Base-by-base conservation (phyloP, 2,888 invertebrate species). In the Marronus borbonicus region DNA sequence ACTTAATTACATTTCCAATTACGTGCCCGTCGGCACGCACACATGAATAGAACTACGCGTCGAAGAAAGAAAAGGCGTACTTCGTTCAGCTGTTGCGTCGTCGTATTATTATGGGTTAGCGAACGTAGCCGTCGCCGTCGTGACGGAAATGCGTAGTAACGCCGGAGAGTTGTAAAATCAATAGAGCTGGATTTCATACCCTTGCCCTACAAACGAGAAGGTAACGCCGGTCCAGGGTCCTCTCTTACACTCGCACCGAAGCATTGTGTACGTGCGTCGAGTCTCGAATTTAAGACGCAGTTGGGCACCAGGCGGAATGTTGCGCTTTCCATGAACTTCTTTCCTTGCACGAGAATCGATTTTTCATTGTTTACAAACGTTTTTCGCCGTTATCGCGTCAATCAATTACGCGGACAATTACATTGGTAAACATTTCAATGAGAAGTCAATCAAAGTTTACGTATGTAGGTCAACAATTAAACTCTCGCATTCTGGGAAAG, bases 161-260 rank as follows among this genome's bases (percentile, higher is more conserved):
- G 17, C 14, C 20, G 36, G 70, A 17, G 58, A 52, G 31, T 72
- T 72, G 72, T 72, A 72, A 72, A 72, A 72, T 72, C 72, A 58
- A 72, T 72, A 72, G 36, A 72, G 72, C 72, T 72, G 72, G 55
- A 72, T 72, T 72, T 72, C 72, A 72, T 72, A 72, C 72, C 72
- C 72, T 72, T 72, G 72, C 72, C 72, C 72, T 72, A 72, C 72
- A 72, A 72, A 72, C 58, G 36, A 24, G 58, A 72, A 72, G 72
- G 72, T 72, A 58, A 24, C 72, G 72, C 39, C 72, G 72, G 72
- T 72, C 72, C 72, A 58, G 72, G 72, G 58, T 72, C 58, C 58
- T 55, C 44, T 55, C 44, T 44, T 12, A 44, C 12, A 44, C 72
- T 52, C 49, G 31, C 66, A 1, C 49, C 12, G 7, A 5, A 14